Conservation (phyloP, 2,888 invertebrate genomes). For the Chalcis sispes region DNA sequence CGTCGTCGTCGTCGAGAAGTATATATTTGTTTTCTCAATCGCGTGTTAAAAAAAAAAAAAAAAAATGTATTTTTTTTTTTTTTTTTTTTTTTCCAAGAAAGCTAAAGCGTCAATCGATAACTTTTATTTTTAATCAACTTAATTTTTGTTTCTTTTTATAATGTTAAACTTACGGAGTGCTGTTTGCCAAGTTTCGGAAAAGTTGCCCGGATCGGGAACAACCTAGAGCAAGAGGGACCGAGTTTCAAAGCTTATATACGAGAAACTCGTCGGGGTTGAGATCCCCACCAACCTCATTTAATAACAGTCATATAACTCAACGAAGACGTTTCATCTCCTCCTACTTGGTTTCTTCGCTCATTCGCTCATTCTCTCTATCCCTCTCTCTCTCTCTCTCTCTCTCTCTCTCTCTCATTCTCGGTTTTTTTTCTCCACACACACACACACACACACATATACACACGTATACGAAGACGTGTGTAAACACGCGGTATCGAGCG, state of each 20-base stretch:
- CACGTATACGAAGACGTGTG: neutral
- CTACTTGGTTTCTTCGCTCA: too few species aligned
- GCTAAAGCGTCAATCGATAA: too few species aligned
- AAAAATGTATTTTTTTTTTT: too few species aligned
- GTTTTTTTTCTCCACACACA: too few species aligned
- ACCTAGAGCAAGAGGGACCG: conserved; percentile 66
- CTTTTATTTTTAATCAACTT: too few species aligned
- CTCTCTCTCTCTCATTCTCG: neutral
- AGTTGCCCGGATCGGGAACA: conserved; percentile 74
- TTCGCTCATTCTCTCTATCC: conserved; percentile 29
- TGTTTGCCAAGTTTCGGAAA: conserved; percentile 71
- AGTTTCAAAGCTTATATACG: conserved; percentile 72
- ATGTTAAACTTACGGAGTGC: conserved; percentile 68
- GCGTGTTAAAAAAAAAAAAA: neutral
- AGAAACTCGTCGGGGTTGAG: conserved; percentile 40
- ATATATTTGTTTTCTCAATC: too few species aligned
- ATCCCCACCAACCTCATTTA: conserved; percentile 11
- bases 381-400: conserved; percentile 25
- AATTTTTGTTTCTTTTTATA: too few species aligned
- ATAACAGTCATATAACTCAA: too few species aligned
- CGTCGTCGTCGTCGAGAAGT: too few species aligned
- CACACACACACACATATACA: neutral
- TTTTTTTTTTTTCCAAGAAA: too few species aligned
- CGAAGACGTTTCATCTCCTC: too few species aligned
- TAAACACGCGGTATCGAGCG: too few species aligned